Evolutionary conservation across 2,888 invertebrate genomes (phyloP).

Genomic region (Lathronympha strigana): DNA sequence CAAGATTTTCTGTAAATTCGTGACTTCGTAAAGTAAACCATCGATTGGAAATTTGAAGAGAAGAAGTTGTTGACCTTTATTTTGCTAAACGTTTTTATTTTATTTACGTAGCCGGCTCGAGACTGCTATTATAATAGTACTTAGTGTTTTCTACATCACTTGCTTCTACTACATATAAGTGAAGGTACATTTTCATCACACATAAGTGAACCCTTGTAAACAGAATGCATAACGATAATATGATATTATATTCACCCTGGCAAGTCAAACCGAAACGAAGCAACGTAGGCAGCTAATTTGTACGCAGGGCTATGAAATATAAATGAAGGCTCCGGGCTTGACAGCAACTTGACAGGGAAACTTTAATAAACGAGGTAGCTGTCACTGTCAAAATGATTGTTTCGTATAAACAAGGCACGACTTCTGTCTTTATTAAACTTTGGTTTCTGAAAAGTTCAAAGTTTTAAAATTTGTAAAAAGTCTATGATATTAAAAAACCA

Average conservation of each 20-base stretch:
- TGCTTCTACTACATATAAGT: too few relatives aligned
- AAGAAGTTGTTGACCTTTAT: too few relatives aligned
- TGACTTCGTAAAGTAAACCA: too few relatives aligned
- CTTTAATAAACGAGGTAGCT: constrained; percentile 47
- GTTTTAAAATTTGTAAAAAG: background rate
- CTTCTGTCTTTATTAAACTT: background rate
- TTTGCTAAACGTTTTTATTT: too few relatives aligned
- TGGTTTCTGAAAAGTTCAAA: background rate
- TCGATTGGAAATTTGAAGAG: too few relatives aligned
- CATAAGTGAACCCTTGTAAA: background rate
- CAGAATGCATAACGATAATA: too few relatives aligned
- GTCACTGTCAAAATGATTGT: constrained; percentile 37
- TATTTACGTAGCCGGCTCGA: too few relatives aligned
- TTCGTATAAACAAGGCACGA: too few relatives aligned
- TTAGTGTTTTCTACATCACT: too few relatives aligned
- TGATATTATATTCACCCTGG: background rate
- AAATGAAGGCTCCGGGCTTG: constrained; percentile 36
- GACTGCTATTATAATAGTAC: too few relatives aligned
- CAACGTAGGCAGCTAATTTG: constrained; percentile 39
- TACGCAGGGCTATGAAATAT: constrained; percentile 40
- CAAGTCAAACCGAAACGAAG: constrained; percentile 30
- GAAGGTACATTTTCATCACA: background rate
- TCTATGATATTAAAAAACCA: too few relatives aligned
- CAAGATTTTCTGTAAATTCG: too few relatives aligned
- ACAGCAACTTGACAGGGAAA: constrained; percentile 42